Evolutionary conservation across 2,113 vertebrate genomes (phyloP).

Genomic region (Ctenodactylus gundi): DNA sequence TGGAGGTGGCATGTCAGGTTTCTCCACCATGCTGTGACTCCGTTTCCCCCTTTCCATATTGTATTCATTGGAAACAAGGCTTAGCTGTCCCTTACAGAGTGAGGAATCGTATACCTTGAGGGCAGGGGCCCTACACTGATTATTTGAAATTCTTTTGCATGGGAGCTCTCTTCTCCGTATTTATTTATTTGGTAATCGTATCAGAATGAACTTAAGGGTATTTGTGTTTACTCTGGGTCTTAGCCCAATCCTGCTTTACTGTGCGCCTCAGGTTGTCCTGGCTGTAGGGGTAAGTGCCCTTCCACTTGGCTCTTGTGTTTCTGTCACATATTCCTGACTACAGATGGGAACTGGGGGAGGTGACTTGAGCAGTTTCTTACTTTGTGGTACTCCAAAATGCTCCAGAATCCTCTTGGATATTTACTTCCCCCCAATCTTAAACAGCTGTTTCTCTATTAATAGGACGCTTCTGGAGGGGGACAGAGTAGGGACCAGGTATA

Average conservation of each 20-base stretch:
- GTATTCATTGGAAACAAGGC: background rate
- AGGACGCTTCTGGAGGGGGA: background rate
- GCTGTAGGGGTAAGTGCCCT: background rate
- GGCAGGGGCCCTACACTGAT: background rate
- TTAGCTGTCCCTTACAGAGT: too few species aligned
- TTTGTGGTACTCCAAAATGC: background rate
- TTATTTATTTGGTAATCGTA: background rate
- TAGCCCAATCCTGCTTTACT: background rate
- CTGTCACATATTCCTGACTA: background rate
- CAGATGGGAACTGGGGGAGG: too few species aligned
- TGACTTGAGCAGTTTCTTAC: background rate
- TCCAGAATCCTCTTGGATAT: background rate
- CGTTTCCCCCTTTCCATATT: too few species aligned
- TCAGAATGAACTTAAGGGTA: background rate
- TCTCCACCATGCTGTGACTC: background rate
- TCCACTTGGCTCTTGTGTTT: background rate
- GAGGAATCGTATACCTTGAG: too few species aligned
- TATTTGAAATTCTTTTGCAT: background rate
- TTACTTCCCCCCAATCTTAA: background rate
- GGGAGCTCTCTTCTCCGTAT: background rate
- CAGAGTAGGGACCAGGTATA: background rate
- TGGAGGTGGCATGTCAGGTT: background rate
- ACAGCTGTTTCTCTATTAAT: background rate
- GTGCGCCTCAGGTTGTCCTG: background rate
- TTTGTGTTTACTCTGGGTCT: background rate